A percentile compares a stretch with the other conserved stretches of the same genome.
These are phyloP conservation scores for Chelonoidis abingdonii DNA, from an alignment of 2,113 vertebrate species.

Conservation along the genomic window DNA sequence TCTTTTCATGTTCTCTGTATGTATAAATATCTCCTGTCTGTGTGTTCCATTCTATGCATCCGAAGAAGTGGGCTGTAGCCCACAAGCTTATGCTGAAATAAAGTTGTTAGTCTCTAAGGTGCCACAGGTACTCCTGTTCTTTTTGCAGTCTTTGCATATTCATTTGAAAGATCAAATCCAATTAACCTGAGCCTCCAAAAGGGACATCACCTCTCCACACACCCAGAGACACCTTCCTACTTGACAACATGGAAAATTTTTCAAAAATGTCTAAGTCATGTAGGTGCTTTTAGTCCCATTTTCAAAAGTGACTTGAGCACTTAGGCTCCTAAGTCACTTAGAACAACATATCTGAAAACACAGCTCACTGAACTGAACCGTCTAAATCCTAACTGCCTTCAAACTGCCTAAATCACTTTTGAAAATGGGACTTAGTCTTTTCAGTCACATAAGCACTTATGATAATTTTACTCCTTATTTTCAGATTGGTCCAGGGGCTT, in stretches of 20 bases:
- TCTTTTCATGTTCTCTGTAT: too few species aligned
- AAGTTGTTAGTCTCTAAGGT: too few species aligned
- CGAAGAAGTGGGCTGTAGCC: too few species aligned
- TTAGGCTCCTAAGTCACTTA: neutral
- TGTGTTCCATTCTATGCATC: too few species aligned
- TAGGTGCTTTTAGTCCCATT: neutral
- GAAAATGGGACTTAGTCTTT: neutral
- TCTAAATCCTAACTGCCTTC: neutral
- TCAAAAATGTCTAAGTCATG: neutral
- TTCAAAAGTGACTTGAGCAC: neutral
- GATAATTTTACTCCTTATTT: neutral
- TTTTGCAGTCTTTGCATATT: neutral
- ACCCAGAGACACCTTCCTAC: rapidly evolving
- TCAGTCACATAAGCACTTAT: neutral
- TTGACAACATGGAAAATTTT: neutral
- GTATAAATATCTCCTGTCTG: too few species aligned
- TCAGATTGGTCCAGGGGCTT: neutral
- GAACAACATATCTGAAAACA: neutral
- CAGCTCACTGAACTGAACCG: neutral
- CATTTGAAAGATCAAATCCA: neutral
- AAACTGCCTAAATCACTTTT: neutral
- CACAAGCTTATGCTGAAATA: too few species aligned
- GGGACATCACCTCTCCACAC: neutral
- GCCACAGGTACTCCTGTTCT: too few species aligned
- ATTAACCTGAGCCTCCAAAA: neutral